A percentile compares a stretch with the other conserved stretches of the same genome.
Evolutionary conservation across 2,113 vertebrate genomes (phyloP).

Genomic region (Axis porcinus): DNA sequence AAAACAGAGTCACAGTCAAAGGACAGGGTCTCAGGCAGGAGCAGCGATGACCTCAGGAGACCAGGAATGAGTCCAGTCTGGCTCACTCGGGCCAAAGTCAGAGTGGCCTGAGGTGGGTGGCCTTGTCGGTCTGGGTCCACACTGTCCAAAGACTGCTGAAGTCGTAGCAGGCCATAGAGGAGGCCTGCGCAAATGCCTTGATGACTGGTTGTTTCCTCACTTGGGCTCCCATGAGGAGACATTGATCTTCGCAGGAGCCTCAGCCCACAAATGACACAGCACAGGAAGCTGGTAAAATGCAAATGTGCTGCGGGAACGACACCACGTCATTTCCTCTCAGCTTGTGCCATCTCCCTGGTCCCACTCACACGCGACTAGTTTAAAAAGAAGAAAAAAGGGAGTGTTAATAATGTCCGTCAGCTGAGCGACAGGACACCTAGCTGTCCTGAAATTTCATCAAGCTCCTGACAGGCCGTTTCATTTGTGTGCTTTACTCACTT

Average conservation of each 20-base stretch:
- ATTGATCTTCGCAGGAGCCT: not conserved
- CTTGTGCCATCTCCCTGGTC: not conserved
- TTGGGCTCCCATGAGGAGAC: not conserved
- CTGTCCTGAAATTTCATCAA: not conserved
- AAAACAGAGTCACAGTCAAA: too few species aligned
- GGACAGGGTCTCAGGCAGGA: not conserved
- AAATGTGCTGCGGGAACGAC: not conserved
- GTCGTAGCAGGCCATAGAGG: not conserved
- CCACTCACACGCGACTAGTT: not conserved
- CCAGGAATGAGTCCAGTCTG: not conserved
- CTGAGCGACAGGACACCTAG: not conserved
- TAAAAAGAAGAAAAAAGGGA: not conserved
- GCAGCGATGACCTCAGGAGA: not conserved
- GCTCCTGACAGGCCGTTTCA: not conserved
- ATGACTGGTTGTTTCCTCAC: not conserved
- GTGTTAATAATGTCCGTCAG: not conserved
- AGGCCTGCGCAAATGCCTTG: not conserved
- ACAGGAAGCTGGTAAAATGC: not conserved
- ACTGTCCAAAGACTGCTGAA: not conserved
- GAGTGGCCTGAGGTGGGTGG: not conserved
- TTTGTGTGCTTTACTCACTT: not conserved
- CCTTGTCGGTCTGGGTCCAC: fast-evolving
- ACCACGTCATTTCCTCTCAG: not conserved
- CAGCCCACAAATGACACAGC: not conserved
- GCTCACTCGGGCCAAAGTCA: not conserved